Conservation (phyloP, 2,113 vertebrate species). For the Noctilio leporinus region DNA sequence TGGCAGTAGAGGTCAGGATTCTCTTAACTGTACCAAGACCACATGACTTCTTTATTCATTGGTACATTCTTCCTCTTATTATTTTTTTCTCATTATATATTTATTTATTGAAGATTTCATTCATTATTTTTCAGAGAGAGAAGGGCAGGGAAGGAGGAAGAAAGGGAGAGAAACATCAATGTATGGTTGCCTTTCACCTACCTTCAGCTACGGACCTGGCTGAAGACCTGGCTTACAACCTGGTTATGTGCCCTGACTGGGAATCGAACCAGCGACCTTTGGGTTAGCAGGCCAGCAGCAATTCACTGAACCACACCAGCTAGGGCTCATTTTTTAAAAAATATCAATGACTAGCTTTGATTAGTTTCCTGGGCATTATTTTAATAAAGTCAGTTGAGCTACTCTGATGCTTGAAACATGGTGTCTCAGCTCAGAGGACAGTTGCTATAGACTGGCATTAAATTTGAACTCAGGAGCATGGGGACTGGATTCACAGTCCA, state of each 20-base stretch:
- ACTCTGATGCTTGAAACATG: neutral
- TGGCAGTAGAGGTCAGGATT: neutral
- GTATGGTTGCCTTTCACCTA: too few relatives aligned
- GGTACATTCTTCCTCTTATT: neutral
- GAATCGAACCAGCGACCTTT: too few relatives aligned
- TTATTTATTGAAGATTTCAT: too few relatives aligned
- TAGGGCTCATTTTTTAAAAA: too few relatives aligned
- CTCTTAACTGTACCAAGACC: neutral
- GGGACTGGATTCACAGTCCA: neutral
- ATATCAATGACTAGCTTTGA: neutral
- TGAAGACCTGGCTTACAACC: too few relatives aligned
- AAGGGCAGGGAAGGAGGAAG: too few relatives aligned
- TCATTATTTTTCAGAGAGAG: too few relatives aligned
- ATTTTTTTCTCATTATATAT: neutral
- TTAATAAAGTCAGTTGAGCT: neutral
- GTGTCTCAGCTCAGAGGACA: neutral
- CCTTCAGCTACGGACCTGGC: too few relatives aligned
- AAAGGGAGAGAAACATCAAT: too few relatives aligned
- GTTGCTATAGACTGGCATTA: fast-evolving
- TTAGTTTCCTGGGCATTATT: neutral
- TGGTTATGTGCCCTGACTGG: too few relatives aligned
- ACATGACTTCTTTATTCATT: neutral
- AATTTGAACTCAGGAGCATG: neutral
- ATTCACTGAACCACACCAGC: too few relatives aligned
- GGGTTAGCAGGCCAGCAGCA: too few relatives aligned